Base-by-base conservation (phyloP, 2,888 invertebrate species). In the Coenonympha glycerion region DNA sequence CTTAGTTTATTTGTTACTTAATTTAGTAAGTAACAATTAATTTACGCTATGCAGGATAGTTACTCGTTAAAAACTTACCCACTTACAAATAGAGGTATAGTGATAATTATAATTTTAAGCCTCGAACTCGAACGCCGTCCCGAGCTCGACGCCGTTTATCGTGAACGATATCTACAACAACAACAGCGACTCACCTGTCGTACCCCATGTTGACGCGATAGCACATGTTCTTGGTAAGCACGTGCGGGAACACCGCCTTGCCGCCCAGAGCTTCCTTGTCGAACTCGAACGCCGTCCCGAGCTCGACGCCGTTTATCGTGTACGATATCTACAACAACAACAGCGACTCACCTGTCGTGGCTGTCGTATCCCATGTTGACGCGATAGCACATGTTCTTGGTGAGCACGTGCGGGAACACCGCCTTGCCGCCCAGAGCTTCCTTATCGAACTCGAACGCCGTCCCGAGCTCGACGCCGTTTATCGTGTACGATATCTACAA, bases 361-460 rank as follows among this genome's bases (percentile, higher is more conserved):
- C 59, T 77, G 59, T 86, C 84, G 55, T 82, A 64, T 1, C 97
- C 97, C 72, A 97, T 93, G 81, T 98, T 97, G 55, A 95, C 91
- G 61, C 91, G 91, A 72, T 96, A 96, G 62, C 92, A 92, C 57
- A 92, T 92, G 75, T 99, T 99, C 82, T 97, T 96, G 39, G 95
- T 93, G 18, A 97, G 85, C 45, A 99, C 74, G 71, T 99, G 99
- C 0, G 99, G 98, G 79, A 93, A 98, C 9, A 98, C 80, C 0
- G 93, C 90, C 54, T 90, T 89, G 9, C 91, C 91, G 30, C 90
- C 90, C n/a, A 91, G 90, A 9, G 82, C 84, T 0, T 93, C 78
- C 68, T 90, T 90, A 1, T 92, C 89, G 33, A 97, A 89, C 62
- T 91, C 91, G 69, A 90, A 93, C 0, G 96, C 95, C 0, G 89